Conservation (phyloP, 1,140 invertebrate genomes). For the Himalopsyche phryganea region DNA sequence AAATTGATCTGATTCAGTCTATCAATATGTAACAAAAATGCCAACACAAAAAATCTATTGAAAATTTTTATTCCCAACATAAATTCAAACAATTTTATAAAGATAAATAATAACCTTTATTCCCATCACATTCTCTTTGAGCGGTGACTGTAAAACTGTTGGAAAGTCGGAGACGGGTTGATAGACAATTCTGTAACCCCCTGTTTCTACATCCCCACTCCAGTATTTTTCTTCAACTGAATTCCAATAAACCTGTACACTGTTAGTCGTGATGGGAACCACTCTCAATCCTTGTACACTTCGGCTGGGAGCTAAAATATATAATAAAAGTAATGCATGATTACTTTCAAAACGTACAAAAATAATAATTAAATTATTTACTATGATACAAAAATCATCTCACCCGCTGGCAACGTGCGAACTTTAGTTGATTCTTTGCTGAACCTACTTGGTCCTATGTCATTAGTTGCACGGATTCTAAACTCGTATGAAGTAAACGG, state of each 20-base stretch:
- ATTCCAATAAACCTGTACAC: conserved; percentile 83
- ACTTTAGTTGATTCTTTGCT: conserved; percentile 86
- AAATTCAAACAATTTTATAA: no score
- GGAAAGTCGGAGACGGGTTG: conserved; percentile 84
- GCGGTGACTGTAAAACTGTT: conserved; percentile 72
- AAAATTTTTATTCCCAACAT: no score
- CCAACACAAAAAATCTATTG: no score
- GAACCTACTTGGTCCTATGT: conserved; percentile 90
- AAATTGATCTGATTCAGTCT: no score
- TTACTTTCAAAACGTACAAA: no score
- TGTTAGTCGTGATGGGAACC: conserved; percentile 87
- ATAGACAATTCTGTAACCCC: conserved; percentile 85
- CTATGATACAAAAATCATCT: neutral
- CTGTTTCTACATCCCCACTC: conserved; percentile 84
- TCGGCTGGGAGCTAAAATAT: conserved; percentile 72
- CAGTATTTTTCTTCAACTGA: conserved; percentile 72
- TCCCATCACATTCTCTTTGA: conserved; percentile 78
- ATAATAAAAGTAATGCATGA: conserved; percentile 24
- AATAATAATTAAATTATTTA: no score
- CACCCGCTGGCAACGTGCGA: conserved; percentile 80
- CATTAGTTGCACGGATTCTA: conserved; percentile 92
- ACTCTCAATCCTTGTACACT: conserved; percentile 80
- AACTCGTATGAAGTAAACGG: conserved; percentile 92
- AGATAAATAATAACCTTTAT: conserved; percentile 60
- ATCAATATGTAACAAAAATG: no score